Conservation (phyloP, 2,113 vertebrate genomes). For the Toxotes jaculatrix region DNA sequence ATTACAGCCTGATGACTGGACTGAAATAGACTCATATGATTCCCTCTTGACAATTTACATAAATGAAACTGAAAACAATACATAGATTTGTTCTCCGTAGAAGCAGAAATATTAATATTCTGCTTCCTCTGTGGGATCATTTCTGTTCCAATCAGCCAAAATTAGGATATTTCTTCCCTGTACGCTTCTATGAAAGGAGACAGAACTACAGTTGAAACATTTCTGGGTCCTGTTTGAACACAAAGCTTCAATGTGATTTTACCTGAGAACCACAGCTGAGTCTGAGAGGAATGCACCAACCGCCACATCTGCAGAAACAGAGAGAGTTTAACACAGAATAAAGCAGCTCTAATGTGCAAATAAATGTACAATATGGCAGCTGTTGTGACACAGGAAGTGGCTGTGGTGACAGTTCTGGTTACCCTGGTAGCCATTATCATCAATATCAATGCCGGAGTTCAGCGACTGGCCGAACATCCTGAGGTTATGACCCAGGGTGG, state of each 20-base stretch:
- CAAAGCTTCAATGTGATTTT: slow-evolving; percentile 33
- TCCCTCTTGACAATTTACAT: neutral
- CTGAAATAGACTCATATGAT: neutral
- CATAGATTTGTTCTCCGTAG: neutral
- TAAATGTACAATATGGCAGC: neutral
- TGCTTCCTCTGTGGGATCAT: neutral
- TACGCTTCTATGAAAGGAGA: neutral
- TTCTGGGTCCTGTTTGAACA: neutral
- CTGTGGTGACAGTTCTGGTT: neutral
- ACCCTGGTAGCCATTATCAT: slow-evolving; percentile 78
- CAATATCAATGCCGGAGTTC: slow-evolving; percentile 76
- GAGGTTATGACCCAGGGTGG: slow-evolving; percentile 67
- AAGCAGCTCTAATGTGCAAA: neutral
- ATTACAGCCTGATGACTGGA: neutral
- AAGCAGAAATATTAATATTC: neutral
- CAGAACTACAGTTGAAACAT: neutral
- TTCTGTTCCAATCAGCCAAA: neutral
- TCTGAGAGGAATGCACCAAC: slow-evolving; percentile 95
- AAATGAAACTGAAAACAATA: neutral
- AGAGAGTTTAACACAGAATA: neutral
- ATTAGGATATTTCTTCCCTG: neutral
- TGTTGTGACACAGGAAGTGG: neutral
- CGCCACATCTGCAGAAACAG: slow-evolving; percentile 89
- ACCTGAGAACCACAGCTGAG: slow-evolving; percentile 93
- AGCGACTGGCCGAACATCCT: slow-evolving; percentile 80